phyloP scores from a whole-genome alignment of 1,140 invertebrate genomes.

The Pogonomyrmex californicus region DNA sequence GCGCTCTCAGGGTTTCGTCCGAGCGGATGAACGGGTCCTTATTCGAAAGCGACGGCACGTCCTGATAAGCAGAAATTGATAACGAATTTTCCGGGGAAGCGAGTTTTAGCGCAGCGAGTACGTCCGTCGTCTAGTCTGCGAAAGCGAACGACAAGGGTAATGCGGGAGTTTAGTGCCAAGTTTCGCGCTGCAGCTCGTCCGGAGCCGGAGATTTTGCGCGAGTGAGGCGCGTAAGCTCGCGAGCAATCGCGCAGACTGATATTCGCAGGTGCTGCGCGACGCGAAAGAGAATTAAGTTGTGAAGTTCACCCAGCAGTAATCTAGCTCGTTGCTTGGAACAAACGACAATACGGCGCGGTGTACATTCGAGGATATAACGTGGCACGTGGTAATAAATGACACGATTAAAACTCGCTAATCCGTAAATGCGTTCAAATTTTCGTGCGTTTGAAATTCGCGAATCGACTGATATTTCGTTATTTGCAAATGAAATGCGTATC shows the following conservation, averaged over 20 bases:
- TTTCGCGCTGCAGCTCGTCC: slow-evolving; percentile 34
- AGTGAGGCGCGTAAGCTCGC: slow-evolving; percentile 52
- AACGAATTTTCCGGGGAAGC: slow-evolving; percentile 54
- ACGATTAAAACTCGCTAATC: slow-evolving; percentile 39
- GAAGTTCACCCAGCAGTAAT: slow-evolving; percentile 57
- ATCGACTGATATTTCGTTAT: background rate
- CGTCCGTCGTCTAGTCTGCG: slow-evolving; percentile 16
- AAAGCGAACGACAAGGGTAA: slow-evolving; percentile 55
- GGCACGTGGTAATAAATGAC: slow-evolving; percentile 50
- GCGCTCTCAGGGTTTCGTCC: slow-evolving; percentile 33
- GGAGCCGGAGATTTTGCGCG: slow-evolving; percentile 51
- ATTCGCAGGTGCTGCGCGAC: slow-evolving; percentile 51
- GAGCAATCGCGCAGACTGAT: slow-evolving; percentile 59
- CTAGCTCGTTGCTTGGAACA: slow-evolving; percentile 58
- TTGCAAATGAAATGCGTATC: background rate
- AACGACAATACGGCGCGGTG: slow-evolving; percentile 34
- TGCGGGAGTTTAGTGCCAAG: slow-evolving; percentile 55
- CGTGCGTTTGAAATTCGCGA: background rate
- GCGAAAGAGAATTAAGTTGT: slow-evolving; percentile 64
- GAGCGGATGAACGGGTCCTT: slow-evolving; percentile 53
- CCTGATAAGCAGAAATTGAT: slow-evolving; percentile 62
- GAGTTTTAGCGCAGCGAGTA: slow-evolving; percentile 18
- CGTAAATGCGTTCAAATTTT: slow-evolving; percentile 10
- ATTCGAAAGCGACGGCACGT: slow-evolving; percentile 50
- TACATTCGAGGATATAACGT: slow-evolving; percentile 31